phyloP scores from a whole-genome alignment of 2,888 invertebrate species.

The Calliphora vomitoria region DNA sequence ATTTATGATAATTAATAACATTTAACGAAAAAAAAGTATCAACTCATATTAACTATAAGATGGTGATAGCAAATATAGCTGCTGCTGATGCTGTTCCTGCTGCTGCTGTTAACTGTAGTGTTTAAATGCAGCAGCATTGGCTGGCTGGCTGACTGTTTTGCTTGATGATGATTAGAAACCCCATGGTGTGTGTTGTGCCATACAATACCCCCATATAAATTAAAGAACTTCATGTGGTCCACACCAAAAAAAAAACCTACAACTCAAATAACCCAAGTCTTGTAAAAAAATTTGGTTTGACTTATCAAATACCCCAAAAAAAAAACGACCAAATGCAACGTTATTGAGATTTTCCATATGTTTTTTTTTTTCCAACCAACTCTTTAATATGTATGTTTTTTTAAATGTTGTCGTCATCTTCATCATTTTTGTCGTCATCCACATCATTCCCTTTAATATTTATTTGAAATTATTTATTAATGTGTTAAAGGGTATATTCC shows the following conservation, averaged over 20 bases:
- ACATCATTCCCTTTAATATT: slow-evolving; percentile 59
- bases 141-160: slow-evolving; percentile 26
- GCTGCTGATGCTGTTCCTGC: background rate
- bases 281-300: slow-evolving; percentile 34
- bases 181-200: slow-evolving; percentile 72
- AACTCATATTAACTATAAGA: slow-evolving; percentile 13
- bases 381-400: background rate
- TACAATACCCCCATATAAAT: slow-evolving; percentile 70
- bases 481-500: slow-evolving; percentile 60
- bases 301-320: slow-evolving; percentile 3
- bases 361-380: background rate
- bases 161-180: slow-evolving; percentile 71
- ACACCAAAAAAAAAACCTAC: slow-evolving; percentile 1
- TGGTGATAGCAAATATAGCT: slow-evolving; percentile 52
- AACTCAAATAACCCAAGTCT: background rate
- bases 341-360: slow-evolving; percentile 51
- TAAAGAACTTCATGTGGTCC: slow-evolving; percentile 71
- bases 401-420: slow-evolving; percentile 67
- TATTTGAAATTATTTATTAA: slow-evolving; percentile 8
- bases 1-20: slow-evolving; percentile 69
- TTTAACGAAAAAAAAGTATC: slow-evolving; percentile 52
- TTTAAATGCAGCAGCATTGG: background rate
- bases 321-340: slow-evolving; percentile 36
- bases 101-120: slow-evolving; percentile 10
- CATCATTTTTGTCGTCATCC: slow-evolving; percentile 66